phyloP scores from a whole-genome alignment of 1,140 invertebrate genomes.

The Drosophila oshimai region DNA sequence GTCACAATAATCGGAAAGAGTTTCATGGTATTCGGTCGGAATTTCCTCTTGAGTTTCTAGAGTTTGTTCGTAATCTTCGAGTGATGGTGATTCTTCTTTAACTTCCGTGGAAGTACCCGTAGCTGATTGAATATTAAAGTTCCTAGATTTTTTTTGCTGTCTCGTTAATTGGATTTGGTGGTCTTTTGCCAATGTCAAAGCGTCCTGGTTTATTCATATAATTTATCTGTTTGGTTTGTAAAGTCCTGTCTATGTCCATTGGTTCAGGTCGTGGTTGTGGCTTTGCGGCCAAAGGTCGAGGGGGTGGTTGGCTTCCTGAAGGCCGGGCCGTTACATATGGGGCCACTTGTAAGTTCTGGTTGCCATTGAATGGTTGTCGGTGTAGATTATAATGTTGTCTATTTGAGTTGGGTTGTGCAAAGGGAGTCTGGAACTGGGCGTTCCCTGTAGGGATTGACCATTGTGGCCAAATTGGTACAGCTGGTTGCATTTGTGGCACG shows the following conservation, averaged over 20 bases:
- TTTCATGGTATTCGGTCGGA: not conserved
- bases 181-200: conserved; percentile 3
- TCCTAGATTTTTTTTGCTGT: not conserved
- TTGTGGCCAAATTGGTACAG: not conserved
- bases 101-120: not conserved
- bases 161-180: not conserved
- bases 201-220: conserved; percentile 14
- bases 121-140: not conserved
- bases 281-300: not conserved
- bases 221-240: conserved; percentile 9
- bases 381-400: not conserved
- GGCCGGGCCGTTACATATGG: not conserved
- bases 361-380: not conserved
- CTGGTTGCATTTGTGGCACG: not conserved
- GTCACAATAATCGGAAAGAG: not conserved
- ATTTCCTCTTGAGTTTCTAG: no score
- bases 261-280: conserved; percentile 2
- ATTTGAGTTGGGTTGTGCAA: not conserved
- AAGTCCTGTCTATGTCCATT: conserved; percentile 16
- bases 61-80: not conserved
- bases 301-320: not conserved
- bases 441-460: not conserved
- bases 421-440: not conserved
- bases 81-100: not conserved
- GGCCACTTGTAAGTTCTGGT: not conserved